Base-by-base conservation (phyloP, 1,140 invertebrate genomes). In the Alviniconcha marisindica region DNA sequence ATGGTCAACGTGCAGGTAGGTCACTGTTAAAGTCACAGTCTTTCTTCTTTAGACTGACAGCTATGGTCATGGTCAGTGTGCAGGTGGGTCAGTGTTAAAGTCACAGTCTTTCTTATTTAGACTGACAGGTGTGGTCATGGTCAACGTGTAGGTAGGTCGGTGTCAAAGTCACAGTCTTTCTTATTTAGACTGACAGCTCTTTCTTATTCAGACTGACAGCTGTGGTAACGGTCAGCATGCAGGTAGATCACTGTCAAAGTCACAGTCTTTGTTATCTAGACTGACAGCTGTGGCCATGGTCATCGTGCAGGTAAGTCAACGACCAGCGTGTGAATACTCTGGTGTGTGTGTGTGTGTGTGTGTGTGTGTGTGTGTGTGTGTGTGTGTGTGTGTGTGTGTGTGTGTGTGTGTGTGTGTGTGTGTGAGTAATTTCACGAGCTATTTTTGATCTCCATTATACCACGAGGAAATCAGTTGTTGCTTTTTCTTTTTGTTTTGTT, bases 331-430 rank as follows among this genome's bases (percentile, higher is more conserved):
- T 60, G 54, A n/a, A n/a, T 60, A n/a, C 28, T 18, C 28, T 18
- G 21, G 54, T 60, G 54, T 60, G 54, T 60, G 54, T 60, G 54
- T 60, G 5, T 15, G 54, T 60, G 54, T 60, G 54, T 5, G 54
- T 56, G 54, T 56, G 54, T 56, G 21, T 56, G 54, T 56, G 54
- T 56, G 54, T 56, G 54, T 56, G 54, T 56, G 54, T 56, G 54
- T 56, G 54, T 56, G 54, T 21, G 54, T 56, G 54, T 56, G 54
- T 5, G 54, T 60, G 54, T 5, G 54, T 60, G 54, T 5, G 54
- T 56, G 54, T 0, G 54, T 0, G 54, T 18, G 2, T 24, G 54
- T 56, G 54, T 56, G 54, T 56, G 54, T 56, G 54, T 56, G 54
- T 56, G 54, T 56, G 54, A 24, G 54, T 56, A n/a, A 24, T 4